A percentile compares a stretch with the other conserved stretches of the same genome.
Evolutionary conservation across 2,797 vertebrate species (phyloP).

Genomic region (Cuculus canorus): DNA sequence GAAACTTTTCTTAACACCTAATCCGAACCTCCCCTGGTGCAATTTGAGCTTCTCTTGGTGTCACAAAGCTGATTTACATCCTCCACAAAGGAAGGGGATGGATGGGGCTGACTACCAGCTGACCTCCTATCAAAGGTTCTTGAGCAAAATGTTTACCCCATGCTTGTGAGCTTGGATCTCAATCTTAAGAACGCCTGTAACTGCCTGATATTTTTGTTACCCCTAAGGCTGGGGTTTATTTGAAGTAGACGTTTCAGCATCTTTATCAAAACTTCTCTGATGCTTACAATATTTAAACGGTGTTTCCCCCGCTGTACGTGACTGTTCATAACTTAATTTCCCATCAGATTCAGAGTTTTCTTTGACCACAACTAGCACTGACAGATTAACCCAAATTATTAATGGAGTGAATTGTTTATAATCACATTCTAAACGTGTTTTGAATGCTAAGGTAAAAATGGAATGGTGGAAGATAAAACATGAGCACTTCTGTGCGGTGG

Average conservation of each 20-base stretch:
- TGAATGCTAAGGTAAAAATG: neutral
- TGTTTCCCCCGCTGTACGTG: neutral
- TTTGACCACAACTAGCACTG: neutral
- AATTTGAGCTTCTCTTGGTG: neutral
- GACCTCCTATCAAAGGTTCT: neutral
- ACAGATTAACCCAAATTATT: neutral
- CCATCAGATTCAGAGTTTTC: neutral
- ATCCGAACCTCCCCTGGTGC: too few relatives aligned
- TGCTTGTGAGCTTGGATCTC: neutral
- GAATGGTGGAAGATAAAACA: neutral
- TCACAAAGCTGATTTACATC: neutral
- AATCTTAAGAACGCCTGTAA: neutral
- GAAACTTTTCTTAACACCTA: too few relatives aligned
- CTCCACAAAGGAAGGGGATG: neutral
- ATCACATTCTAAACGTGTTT: neutral
- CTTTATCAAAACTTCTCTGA: neutral
- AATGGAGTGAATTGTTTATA: neutral
- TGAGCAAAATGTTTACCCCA: neutral
- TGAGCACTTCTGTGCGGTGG: neutral
- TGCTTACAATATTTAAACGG: neutral
- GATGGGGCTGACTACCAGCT: neutral
- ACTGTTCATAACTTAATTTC: neutral
- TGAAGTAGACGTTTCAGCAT: neutral
- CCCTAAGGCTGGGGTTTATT: neutral
- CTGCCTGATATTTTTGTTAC: neutral